A percentile compares a stretch with the other conserved stretches of the same genome.
Evolutionary conservation across 2,797 vertebrate genomes (phyloP).

Genomic region (Malacoraja senta): DNA sequence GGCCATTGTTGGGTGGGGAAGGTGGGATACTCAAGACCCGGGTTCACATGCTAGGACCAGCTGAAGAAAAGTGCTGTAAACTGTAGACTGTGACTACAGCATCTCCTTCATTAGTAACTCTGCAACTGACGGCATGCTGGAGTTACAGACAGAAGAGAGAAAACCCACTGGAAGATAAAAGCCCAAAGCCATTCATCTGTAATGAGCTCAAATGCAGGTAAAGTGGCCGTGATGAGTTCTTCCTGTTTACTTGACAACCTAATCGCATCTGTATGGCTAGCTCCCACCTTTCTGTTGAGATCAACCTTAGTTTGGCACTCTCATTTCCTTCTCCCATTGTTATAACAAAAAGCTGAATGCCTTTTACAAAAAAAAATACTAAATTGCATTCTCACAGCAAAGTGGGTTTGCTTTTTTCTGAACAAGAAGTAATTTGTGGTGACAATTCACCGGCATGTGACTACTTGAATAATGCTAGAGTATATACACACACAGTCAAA

Average conservation of each 20-base stretch:
- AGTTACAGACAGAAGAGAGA: no score
- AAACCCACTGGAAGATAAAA: not conserved
- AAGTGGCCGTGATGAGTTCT: not conserved
- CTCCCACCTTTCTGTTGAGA: not conserved
- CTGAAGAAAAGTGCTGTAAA: not conserved
- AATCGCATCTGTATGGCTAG: not conserved
- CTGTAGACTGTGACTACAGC: not conserved
- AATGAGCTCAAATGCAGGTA: not conserved
- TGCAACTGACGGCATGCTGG: not conserved
- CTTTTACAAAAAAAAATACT: not conserved
- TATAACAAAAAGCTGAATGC: not conserved
- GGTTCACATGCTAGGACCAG: no score
- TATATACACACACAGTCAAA: not conserved
- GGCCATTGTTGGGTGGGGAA: no score
- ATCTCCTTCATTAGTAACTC: no score
- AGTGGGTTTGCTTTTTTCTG: not conserved
- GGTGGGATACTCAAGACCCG: no score
- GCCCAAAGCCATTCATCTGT: not conserved
- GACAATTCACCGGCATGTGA: not conserved
- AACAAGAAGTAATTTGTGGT: slow-evolving; percentile 4
- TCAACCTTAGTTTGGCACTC: not conserved
- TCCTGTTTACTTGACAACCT: not conserved
- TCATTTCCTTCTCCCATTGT: not conserved
- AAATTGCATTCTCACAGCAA: not conserved
- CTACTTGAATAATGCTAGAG: not conserved